A percentile compares a stretch with the other conserved stretches of the same genome.
phyloP scores from a whole-genome alignment of 2,888 invertebrate species.

The Hedya salicella region DNA sequence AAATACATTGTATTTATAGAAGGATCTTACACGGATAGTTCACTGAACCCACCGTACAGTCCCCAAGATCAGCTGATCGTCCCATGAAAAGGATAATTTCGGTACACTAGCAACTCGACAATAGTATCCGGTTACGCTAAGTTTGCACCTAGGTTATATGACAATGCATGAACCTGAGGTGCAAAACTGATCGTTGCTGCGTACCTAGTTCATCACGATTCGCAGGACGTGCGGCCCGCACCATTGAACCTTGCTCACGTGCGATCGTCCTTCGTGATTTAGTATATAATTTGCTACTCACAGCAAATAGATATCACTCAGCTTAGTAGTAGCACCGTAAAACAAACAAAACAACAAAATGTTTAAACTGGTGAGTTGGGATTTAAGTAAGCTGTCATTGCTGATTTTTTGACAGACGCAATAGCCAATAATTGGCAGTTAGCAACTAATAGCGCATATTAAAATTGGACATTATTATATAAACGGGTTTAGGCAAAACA shows the following conservation, averaged over 20 bases:
- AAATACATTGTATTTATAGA: not conserved
- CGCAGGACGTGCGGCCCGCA: constrained; percentile 26
- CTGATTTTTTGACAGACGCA: not conserved
- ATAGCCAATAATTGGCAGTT: too few relatives aligned
- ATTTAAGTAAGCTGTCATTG: not conserved
- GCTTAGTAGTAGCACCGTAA: constrained; percentile 43
- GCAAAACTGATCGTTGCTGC: not conserved
- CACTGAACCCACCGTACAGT: not conserved
- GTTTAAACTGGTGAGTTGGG: constrained; percentile 53
- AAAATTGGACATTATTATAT: too few relatives aligned
- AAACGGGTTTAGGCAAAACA: too few relatives aligned
- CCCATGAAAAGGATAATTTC: constrained; percentile 15
- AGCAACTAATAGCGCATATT: too few relatives aligned
- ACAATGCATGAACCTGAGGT: too few relatives aligned
- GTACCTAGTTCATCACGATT: constrained; percentile 29
- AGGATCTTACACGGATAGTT: not conserved
- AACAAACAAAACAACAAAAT: constrained; percentile 48
- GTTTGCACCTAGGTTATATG: too few relatives aligned
- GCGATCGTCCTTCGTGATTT: constrained; percentile 26
- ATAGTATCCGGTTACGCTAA: too few relatives aligned
- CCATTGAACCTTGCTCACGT: constrained; percentile 17
- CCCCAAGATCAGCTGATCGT: constrained; percentile 3
- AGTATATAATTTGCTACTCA: constrained; percentile 46
- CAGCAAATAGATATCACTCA: constrained; percentile 46
- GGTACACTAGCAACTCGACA: not conserved